A percentile compares a stretch with the other conserved stretches of the same genome.
Conservation (phyloP, 2,797 vertebrate species). For the Chelon auratus region DNA sequence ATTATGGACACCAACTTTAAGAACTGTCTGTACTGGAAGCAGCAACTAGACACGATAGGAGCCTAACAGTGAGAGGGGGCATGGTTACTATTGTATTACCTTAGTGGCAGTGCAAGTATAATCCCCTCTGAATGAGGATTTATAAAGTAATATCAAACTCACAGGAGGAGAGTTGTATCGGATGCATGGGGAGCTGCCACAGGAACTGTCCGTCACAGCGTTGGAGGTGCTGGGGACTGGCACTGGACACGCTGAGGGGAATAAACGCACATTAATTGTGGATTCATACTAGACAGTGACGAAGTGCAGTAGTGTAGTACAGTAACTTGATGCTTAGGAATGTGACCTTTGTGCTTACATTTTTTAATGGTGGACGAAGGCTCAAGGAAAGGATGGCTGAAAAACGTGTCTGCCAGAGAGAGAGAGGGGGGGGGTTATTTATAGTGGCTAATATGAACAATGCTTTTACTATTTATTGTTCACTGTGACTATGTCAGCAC, state of each 20-base stretch:
- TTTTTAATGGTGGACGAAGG: slow-evolving; percentile 91
- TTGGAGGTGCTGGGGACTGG: slow-evolving; percentile 90
- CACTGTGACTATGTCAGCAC: slow-evolving; percentile 49
- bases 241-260: slow-evolving; percentile 90
- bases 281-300: background rate
- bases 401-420: slow-evolving; percentile 88
- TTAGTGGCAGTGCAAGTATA: slow-evolving; percentile 6
- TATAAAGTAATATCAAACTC: slow-evolving; percentile 73
- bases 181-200: slow-evolving; percentile 91
- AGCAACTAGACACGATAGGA: background rate
- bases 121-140: slow-evolving; percentile 25
- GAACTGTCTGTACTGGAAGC: background rate
- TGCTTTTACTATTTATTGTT: background rate
- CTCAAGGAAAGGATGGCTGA: slow-evolving; percentile 95
- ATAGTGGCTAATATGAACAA: background rate
- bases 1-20: background rate
- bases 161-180: slow-evolving; percentile 96
- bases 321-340: background rate
- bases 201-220: slow-evolving; percentile 89
- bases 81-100: slow-evolving; percentile 10
- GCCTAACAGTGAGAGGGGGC: background rate
- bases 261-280: background rate
- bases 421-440: slow-evolving; percentile 10
- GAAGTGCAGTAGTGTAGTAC: background rate
- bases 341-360: slow-evolving; percentile 84